These are phyloP conservation scores for Atta colombica DNA, from an alignment of 1,140 invertebrate genomes.

Conservation along the genomic window DNA sequence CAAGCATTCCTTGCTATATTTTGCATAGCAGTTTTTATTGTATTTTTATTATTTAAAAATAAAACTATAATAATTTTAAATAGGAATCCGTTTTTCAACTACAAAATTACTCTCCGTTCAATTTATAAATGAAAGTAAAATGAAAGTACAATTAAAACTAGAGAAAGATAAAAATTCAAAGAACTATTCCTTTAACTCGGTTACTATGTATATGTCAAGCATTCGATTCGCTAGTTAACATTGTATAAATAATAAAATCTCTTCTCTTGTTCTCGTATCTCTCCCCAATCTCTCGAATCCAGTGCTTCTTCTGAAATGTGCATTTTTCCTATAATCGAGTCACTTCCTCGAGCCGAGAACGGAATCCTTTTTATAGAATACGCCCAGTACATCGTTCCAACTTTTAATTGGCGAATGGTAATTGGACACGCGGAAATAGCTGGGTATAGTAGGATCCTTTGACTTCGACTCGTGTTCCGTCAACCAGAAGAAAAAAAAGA, in stretches of 20 bases:
- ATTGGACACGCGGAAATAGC: slow-evolving; percentile 72
- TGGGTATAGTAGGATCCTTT: slow-evolving; percentile 41
- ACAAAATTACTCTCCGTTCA: not conserved
- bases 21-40: not conserved
- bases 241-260: slow-evolving; percentile 15
- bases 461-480: slow-evolving; percentile 28
- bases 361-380: slow-evolving; percentile 51
- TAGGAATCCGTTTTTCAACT: not conserved
- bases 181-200: not conserved
- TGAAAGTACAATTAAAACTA: not conserved
- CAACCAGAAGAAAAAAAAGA: slow-evolving; percentile 32
- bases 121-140: not conserved
- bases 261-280: not conserved
- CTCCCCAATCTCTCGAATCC: not conserved
- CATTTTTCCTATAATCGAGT: slow-evolving; percentile 71
- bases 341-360: slow-evolving; percentile 31
- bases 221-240: not conserved
- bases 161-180: not conserved
- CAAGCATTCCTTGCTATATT: not conserved
- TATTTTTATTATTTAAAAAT: not conserved
- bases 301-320: slow-evolving; percentile 34
- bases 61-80: not conserved
- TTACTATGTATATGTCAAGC: not conserved
- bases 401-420: slow-evolving; percentile 78
- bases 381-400: slow-evolving; percentile 64